Evolutionary conservation across 2,797 vertebrate species (phyloP).

Genomic region (Cuniculus paca): DNA sequence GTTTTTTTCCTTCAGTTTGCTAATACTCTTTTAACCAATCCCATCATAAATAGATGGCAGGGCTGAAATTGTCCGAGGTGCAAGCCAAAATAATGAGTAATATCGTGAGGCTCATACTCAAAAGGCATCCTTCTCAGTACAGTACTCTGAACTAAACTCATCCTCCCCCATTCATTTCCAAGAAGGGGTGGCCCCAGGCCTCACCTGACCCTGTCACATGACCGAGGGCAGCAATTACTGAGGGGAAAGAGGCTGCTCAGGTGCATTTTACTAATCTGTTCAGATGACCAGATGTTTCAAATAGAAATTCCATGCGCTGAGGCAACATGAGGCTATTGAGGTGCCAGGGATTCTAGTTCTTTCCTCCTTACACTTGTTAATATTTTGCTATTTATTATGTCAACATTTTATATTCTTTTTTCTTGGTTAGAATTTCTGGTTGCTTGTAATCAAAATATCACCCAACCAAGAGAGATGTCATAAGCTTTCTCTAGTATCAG

Average conservation of each 20-base stretch:
- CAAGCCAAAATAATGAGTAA: constrained; percentile 24
- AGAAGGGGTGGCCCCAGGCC: not conserved
- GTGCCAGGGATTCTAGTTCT: not conserved
- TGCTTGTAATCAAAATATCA: constrained; percentile 21
- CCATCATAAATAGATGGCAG: not conserved
- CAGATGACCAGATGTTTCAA: not conserved
- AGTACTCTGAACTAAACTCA: constrained; percentile 3
- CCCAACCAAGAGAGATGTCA: not conserved
- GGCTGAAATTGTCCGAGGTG: not conserved
- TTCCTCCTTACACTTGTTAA: not conserved
- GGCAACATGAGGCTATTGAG: not conserved
- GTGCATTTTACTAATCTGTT: not conserved
- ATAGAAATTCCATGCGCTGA: not conserved
- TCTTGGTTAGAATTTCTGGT: not conserved
- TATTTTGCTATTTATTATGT: constrained; percentile 10
- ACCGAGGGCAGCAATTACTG: not conserved
- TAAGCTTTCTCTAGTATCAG: constrained; percentile 39
- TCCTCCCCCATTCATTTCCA: not conserved
- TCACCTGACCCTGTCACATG: not conserved
- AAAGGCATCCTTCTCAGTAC: not conserved
- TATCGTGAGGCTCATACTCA: not conserved
- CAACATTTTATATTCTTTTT: not conserved
- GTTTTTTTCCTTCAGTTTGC: not conserved
- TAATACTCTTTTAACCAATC: not conserved
- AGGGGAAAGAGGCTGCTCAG: not conserved